Evolutionary conservation across 2,797 vertebrate species (phyloP), one percentile per base, ranked within the genome.

Genomic region (Ptychobarbus kaznakovi): DNA sequence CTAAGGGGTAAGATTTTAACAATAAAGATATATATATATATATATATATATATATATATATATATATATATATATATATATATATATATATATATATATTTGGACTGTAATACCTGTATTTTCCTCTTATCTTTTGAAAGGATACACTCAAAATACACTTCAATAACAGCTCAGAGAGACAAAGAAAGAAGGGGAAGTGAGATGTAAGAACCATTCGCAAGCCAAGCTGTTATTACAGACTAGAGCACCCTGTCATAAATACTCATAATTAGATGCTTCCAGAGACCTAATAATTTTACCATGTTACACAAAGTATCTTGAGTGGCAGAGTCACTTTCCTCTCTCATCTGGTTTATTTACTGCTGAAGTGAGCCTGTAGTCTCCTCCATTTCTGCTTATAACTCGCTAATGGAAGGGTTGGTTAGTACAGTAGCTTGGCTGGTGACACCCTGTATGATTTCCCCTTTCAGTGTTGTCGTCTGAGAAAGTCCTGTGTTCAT

Each of bases 231-330:
- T 92, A 95, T 95, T 95, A 94, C 91, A 87, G 90, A 90, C 91
- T 93, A 88, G 91, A 84, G 87, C 90, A 90, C 93, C 93, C 92
- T 91, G 92, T 94, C 93, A 95, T 95, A 95, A 95, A 95, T 94
- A 93, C 91, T 94, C 90, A 92, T 94, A 95, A 95, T 95, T 91
- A 94, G 92, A 94, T 90, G 91, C 93, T 95, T 95, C 94, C 93
- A 94, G 92, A 91, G 91, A 92, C 88, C 91, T 93, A 92, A 95
- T 96, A 89, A 94, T 95, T 94, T 94, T 88, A 89, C 89, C 90
- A 69, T 92, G 91, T 90, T 91, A 91, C 87, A 81, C 79, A 92
- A 90, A 85, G 88, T 90, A 92, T 92, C 87, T 89, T 91, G 89
- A 93, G 89, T 91, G 88, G 87, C 91, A 91, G 89, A 86, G 88